These are phyloP conservation scores for Mizuhopecten yessoensis DNA, from an alignment of 1,140 invertebrate species.

Conservation along the genomic window DNA sequence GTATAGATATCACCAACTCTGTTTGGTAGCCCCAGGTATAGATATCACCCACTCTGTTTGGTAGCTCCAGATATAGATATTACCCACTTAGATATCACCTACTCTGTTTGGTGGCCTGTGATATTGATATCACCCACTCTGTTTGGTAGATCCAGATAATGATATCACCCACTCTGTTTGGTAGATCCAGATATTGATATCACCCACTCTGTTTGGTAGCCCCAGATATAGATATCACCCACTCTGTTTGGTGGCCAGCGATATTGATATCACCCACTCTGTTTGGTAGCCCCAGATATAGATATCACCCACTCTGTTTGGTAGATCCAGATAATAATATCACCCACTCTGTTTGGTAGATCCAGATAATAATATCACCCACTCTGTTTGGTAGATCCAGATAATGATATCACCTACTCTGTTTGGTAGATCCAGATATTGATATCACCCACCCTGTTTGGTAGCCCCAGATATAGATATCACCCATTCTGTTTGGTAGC, in stretches of 20 bases:
- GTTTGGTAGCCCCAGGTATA: slow-evolving; percentile 64
- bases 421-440: no score
- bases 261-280: no score
- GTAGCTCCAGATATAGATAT: no score
- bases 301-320: slow-evolving; percentile 66
- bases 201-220: no score
- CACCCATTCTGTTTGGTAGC: no score
- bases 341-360: no score
- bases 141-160: no score
- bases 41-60: no score
- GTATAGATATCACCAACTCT: slow-evolving; percentile 62
- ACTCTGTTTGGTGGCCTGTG: slow-evolving; percentile 65
- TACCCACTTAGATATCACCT: slow-evolving; percentile 53
- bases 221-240: slow-evolving; percentile 43
- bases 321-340: slow-evolving; percentile 59
- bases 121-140: no score
- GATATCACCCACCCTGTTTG: slow-evolving; percentile 66
- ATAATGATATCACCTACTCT: no score
- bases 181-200: slow-evolving; percentile 60
- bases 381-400: slow-evolving; percentile 71
- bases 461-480: slow-evolving; percentile 60
- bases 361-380: slow-evolving; percentile 44
- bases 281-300: no score
- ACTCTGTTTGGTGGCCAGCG: slow-evolving; percentile 65
- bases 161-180: slow-evolving; percentile 66